Evolutionary conservation across 2,888 invertebrate genomes (phyloP), one percentile per base, ranked within the genome.

Genomic region (Caenorhabditis doughertyi): DNA sequence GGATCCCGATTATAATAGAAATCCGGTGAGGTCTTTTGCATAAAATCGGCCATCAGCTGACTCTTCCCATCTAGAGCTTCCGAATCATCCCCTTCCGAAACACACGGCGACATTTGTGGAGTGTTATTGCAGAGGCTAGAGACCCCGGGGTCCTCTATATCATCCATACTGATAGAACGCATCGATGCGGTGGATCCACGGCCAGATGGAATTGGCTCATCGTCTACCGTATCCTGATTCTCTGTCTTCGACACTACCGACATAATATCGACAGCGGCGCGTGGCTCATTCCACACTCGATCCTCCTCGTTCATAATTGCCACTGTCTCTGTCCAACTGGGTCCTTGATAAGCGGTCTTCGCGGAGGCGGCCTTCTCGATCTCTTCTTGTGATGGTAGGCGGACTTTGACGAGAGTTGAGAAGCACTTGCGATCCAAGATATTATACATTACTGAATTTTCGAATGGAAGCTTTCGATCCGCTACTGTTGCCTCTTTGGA

Each of bases 351-450:
- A 4, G 62, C 76, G 23, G 60, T 77, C 13, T 23, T 58, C 0
- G 70, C 49, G 0, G 81, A 53, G 9, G 60, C 65, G 0, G 84
- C 79, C 11, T 74, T 62, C 1, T 51, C 29, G 2, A 85, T 51
- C 8, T 87, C 85, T 2, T 85, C 86, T 27, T 58, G 56, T 2
- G 85, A 80, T 18, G 90, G 90, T 1, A 90, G 65, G 9, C 83
- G 64, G 16, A 90, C 79, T 32, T 70, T 80, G 18, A 89, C 25
- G 2, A 65, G 27, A 2, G 82, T 79, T 11, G 88, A 84, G 56
- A 87, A 90, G 81, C 87, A 86, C 62, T 86, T 85, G 39, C 87
- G 79, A 29, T 89, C 90, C 13, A 90, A 60, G 44, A 88, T 85
- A 16, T 83, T 29, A 74, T 76, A 89, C 88, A 89, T 87, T 9